Base-by-base conservation (phyloP, 2,888 invertebrate genomes). In the Carpatolechia fugitivella region DNA sequence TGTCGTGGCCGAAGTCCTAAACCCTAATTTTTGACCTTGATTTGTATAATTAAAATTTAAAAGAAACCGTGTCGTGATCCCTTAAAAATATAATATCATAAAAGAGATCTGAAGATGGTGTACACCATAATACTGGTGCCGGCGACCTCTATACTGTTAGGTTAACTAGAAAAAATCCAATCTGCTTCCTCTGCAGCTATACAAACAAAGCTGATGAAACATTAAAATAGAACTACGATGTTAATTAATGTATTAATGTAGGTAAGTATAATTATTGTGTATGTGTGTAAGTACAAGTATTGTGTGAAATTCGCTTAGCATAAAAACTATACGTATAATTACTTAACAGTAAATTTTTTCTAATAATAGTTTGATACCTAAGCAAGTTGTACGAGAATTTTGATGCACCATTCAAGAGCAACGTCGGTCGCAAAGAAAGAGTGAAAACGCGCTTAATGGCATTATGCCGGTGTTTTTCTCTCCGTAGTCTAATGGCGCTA, bases 401-500 rank as follows among this genome's bases (percentile, higher is more conserved):
- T n/a, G n/a, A 20, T 41, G 4, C 1, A 11, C 20, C 40, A 11
- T 41, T 18, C 3, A 41, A n/a, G 10, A 18, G 16, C 18, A 41
- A 58, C 61, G 62, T 60, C 56, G 66, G 65, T 63, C 60, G 62
- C 63, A 60, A 72, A 72, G 69, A 69, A 73, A 75, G 69, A 81
- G 82, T 82, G 84, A 82, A 82, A 82, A 73, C 73, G 57, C 33
- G 55, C 55, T 60, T 54, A 61, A 56, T 65, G 65, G 57, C 64
- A 70, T 62, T 65, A 68, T 62, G 61, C 63, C 53, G 60, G 51
- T 35, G 70, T 78, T 80, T 81, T 82, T 77, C 70, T 60, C 70
- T 61, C 59, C 60, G 64, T 57, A 66, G 59, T 69, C 60, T 76
- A 81, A 80, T 75, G 68, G 66, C 60, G 70, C 80, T 66, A 87